Evolutionary conservation across 2,888 invertebrate genomes (phyloP).

Genomic region (Coleophora flavipennella): DNA sequence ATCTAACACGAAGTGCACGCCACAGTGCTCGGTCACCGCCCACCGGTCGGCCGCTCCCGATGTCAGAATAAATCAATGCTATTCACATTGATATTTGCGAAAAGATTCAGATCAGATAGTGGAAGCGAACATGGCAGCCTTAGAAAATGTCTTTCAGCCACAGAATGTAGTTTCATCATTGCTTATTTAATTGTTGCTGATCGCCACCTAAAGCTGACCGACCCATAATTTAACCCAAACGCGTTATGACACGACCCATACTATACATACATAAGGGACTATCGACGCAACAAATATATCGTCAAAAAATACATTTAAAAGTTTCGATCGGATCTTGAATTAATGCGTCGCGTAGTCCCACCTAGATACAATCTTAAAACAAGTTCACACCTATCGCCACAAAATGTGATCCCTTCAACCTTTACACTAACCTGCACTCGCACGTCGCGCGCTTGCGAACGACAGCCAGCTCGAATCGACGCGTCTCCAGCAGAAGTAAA

Average conservation of each 20-base stretch:
- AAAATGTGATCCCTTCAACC: slow-evolving; percentile 59
- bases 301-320: too few relatives aligned
- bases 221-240: slow-evolving; percentile 11
- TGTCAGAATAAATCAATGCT: too few relatives aligned
- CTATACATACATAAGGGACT: slow-evolving; percentile 21
- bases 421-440: slow-evolving; percentile 43
- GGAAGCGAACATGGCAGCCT: too few relatives aligned
- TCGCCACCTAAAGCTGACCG: not conserved
- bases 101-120: not conserved
- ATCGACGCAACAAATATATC: slow-evolving; percentile 3
- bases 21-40: slow-evolving; percentile 15
- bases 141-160: too few relatives aligned
- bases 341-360: too few relatives aligned
- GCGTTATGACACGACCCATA: slow-evolving; percentile 41
- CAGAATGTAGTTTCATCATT: too few relatives aligned
- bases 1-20: slow-evolving; percentile 17
- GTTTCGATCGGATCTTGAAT: too few relatives aligned
- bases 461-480: not conserved
- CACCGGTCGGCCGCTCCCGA: slow-evolving; percentile 2
- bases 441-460: not conserved
- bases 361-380: slow-evolving; percentile 12
- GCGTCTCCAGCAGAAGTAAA: not conserved
- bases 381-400: slow-evolving; percentile 33
- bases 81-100: too few relatives aligned
- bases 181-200: slow-evolving; percentile 1